Conservation (phyloP, 2,113 vertebrate species). For the Limanda limanda region DNA sequence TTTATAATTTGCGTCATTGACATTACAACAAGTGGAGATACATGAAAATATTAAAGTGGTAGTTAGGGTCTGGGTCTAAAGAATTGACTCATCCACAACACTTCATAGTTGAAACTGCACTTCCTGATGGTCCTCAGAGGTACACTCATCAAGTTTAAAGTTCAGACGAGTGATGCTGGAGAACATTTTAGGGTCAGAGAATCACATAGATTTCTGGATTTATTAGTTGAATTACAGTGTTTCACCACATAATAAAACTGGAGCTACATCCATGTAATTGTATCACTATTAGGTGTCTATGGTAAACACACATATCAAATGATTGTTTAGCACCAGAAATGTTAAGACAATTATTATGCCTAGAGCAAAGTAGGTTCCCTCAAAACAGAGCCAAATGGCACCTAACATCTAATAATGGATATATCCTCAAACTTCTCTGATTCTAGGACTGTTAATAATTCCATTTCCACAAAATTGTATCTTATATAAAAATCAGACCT, state of each 20-base stretch:
- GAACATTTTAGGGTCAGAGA: too few relatives aligned
- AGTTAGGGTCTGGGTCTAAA: too few relatives aligned
- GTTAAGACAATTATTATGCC: too few relatives aligned
- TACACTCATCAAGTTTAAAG: neutral
- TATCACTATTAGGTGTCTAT: neutral
- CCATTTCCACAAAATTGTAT: neutral
- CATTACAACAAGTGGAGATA: too few relatives aligned
- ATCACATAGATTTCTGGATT: too few relatives aligned
- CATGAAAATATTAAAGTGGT: too few relatives aligned
- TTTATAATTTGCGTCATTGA: too few relatives aligned
- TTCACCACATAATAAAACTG: neutral
- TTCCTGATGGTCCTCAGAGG: neutral
- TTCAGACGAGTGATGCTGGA: neutral
- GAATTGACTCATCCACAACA: too few relatives aligned
- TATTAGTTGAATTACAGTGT: neutral
- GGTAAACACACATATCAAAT: neutral
- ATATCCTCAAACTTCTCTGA: too few relatives aligned
- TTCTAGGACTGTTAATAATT: neutral
- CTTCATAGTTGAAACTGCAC: neutral
- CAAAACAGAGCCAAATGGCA: neutral
- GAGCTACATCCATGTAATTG: neutral
- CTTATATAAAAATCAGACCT: neutral
- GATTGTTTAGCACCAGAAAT: neutral
- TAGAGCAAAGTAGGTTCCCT: neutral
- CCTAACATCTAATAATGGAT: too few relatives aligned